A percentile compares a stretch with the other conserved stretches of the same genome.
These are phyloP conservation scores for Mionectes macconnelli DNA, from an alignment of 2,113 vertebrate species.

Conservation along the genomic window DNA sequence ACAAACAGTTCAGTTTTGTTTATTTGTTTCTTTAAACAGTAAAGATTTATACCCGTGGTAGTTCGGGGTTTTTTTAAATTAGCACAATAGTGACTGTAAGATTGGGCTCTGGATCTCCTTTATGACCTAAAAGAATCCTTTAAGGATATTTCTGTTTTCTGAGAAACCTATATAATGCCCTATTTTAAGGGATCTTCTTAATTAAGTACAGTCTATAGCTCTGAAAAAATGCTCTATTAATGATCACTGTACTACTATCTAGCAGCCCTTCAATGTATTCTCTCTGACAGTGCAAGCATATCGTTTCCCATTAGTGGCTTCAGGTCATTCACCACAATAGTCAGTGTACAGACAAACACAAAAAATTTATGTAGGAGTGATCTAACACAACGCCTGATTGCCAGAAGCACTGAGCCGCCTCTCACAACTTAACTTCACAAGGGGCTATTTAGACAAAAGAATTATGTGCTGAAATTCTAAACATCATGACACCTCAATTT, in stretches of 20 bases:
- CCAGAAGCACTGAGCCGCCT: not conserved
- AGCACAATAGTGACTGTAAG: not conserved
- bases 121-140: not conserved
- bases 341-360: not conserved
- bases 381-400: not conserved
- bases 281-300: not conserved
- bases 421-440: not conserved
- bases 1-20: not conserved
- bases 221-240: not conserved
- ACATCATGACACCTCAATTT: not conserved
- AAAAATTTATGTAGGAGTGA: not conserved
- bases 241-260: not conserved
- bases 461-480: not conserved
- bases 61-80: not conserved
- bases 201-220: not conserved
- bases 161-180: not conserved
- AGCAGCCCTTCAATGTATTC: not conserved
- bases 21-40: not conserved
- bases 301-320: not conserved
- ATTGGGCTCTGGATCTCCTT: not conserved
- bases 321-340: not conserved
- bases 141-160: not conserved
- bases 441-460: not conserved
- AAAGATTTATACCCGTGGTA: not conserved
- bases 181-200: not conserved